Conservation (phyloP, 2,797 vertebrate species). For the Serranus cabrilla region DNA sequence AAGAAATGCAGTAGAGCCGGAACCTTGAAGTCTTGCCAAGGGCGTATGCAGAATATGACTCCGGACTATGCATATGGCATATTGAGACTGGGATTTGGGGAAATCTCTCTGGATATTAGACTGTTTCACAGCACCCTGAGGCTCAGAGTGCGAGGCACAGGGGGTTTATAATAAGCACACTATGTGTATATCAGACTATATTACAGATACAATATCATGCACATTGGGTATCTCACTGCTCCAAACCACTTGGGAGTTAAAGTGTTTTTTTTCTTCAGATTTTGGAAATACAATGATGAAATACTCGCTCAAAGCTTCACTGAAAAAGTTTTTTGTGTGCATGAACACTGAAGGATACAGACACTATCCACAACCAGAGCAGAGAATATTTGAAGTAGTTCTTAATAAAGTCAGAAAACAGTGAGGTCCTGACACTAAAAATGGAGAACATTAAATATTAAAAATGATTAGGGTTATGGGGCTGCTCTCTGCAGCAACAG, state of each 20-base stretch:
- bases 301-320: neutral
- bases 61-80: slow-evolving; percentile 46
- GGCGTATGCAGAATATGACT: slow-evolving; percentile 36
- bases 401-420: slow-evolving; percentile 30
- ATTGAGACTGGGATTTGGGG: slow-evolving; percentile 64
- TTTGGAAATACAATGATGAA: slow-evolving; percentile 33
- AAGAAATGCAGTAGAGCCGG: slow-evolving; percentile 18
- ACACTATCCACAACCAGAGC: slow-evolving; percentile 4
- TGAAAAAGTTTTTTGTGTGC: neutral
- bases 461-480: slow-evolving; percentile 29
- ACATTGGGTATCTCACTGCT: slow-evolving; percentile 9
- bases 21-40: slow-evolving; percentile 37
- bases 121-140: slow-evolving; percentile 24
- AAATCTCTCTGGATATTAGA: slow-evolving; percentile 62
- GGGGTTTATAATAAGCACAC: slow-evolving; percentile 17
- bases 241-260: slow-evolving; percentile 15
- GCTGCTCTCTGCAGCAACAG: slow-evolving; percentile 15
- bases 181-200: slow-evolving; percentile 30
- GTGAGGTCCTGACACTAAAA: slow-evolving; percentile 36
- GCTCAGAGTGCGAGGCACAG: slow-evolving; percentile 21
- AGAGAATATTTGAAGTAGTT: slow-evolving; percentile 6
- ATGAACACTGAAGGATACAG: slow-evolving; percentile 1
- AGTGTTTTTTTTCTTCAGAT: slow-evolving; percentile 9
- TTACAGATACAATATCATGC: slow-evolving; percentile 29
- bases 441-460: slow-evolving; percentile 51